Base-by-base conservation (phyloP, 2,113 vertebrate species). In the Megaptera novaeangliae region DNA sequence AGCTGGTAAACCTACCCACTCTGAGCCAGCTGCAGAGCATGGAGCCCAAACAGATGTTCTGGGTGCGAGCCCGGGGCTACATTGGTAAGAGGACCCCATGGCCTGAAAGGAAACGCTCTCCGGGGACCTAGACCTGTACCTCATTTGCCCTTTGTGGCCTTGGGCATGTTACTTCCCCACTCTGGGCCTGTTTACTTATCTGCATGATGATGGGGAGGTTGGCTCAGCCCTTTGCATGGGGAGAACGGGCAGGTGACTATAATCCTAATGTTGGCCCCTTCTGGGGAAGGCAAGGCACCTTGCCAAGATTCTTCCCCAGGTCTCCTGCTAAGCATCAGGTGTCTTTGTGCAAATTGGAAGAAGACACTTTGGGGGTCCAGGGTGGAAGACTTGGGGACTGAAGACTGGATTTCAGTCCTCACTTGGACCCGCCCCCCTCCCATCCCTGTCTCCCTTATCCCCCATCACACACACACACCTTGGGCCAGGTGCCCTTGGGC, bases 41-140 rank as follows among this genome's bases (percentile, higher is more conserved):
- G 96, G 99, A 99, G 80, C 99, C 99, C 0, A 99, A 98, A 96
- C 99, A 99, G 96, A 98, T 99, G 93, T 99, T 99, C 98, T 99
- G 99, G 99, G 99, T 99, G 90, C 99, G 99, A 96, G 99, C 99
- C 2, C 98, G 98, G 95, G 99, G 99, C 92, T 90, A 99, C 93
- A 99, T 99, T 31, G 99, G 99, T 99, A 99, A 98, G 98, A 69
- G 10, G 55, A 90, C 85, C 61, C 49, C 34, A 17, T 6, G 18
- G 49, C 21, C 29, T 52, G 18, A 49, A 92, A 68, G 69, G 66
- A 77, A 78, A 61, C 29, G 25, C 44, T 87, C 44, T 55, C 3
- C 2, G 1, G 34, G 63, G n/a, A 20, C 71, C 82, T 94, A 61
- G 94, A 55, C 44, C 82, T 66, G 49, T 13, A 64, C 34, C 61